Evolutionary conservation across 1,140 invertebrate species (phyloP).

Genomic region (Samia ricini): DNA sequence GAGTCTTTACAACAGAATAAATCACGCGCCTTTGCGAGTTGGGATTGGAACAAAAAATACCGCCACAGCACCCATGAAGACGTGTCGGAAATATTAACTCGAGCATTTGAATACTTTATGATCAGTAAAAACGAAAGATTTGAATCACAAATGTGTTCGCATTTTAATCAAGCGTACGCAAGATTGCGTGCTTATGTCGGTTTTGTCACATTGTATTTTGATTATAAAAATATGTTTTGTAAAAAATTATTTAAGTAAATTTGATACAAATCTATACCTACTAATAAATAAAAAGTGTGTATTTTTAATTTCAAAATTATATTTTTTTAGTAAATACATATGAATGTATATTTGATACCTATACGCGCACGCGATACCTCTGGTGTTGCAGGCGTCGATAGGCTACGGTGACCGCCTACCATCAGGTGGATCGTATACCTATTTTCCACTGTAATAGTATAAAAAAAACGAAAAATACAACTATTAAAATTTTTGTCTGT

Average conservation of each 20-base stretch:
- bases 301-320: no score
- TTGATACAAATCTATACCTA: not conserved
- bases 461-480: no score
- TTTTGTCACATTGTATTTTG: constrained; percentile 21
- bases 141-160: constrained; percentile 70
- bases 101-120: constrained; percentile 72
- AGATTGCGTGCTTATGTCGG: constrained; percentile 18
- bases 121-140: constrained; percentile 72
- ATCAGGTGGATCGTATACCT: no score
- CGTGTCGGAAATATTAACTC: constrained; percentile 69
- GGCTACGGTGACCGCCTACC: no score
- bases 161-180: constrained; percentile 62
- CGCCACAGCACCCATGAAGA: constrained; percentile 28
- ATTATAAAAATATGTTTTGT: not conserved
- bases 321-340: no score
- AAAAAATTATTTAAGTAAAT: not conserved
- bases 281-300: no score
- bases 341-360: no score
- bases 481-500: no score
- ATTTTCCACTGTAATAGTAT: no score
- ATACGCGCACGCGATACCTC: no score
- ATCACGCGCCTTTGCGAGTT: constrained; percentile 24
- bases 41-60: constrained; percentile 25
- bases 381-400: no score
- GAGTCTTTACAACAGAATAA: constrained; percentile 23